Conservation (phyloP, 1,140 invertebrate genomes). For the Cherax destructor region DNA sequence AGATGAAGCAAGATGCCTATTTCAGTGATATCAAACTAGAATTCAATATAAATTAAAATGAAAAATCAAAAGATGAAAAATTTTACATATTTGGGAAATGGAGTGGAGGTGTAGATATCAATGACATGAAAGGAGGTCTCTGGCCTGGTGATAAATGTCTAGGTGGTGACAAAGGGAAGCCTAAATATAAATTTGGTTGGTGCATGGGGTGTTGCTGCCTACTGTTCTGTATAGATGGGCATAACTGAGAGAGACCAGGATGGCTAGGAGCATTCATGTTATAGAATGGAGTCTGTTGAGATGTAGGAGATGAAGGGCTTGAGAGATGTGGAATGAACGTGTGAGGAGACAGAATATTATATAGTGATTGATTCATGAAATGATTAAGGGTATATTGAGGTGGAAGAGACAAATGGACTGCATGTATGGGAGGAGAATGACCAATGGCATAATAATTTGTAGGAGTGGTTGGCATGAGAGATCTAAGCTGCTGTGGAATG, state of each 20-base stretch:
- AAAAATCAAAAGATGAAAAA: neutral
- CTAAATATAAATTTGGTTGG: neutral
- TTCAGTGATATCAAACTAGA: no score
- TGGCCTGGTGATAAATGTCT: neutral
- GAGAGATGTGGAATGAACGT: neutral
- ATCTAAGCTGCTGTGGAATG: neutral
- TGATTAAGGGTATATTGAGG: slow-evolving; percentile 21
- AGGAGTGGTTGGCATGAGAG: neutral
- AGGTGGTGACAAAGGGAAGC: neutral
- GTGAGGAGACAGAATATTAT: slow-evolving; percentile 1
- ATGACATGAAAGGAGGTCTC: neutral
- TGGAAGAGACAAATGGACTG: slow-evolving; percentile 6
- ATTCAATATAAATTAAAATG: no score
- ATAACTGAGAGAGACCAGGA: neutral
- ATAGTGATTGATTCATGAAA: slow-evolving; percentile 25
- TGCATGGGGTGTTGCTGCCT: neutral
- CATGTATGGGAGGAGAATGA: neutral
- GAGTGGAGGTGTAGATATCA: neutral
- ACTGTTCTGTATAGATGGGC: neutral
- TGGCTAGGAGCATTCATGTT: neutral
- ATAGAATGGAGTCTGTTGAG: neutral
- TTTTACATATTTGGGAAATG: neutral
- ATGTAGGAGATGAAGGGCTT: neutral
- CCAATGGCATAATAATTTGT: neutral
- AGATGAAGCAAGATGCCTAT: no score